These are phyloP conservation scores for Ceramica pisi DNA, from an alignment of 2,888 invertebrate species.

Conservation along the genomic window DNA sequence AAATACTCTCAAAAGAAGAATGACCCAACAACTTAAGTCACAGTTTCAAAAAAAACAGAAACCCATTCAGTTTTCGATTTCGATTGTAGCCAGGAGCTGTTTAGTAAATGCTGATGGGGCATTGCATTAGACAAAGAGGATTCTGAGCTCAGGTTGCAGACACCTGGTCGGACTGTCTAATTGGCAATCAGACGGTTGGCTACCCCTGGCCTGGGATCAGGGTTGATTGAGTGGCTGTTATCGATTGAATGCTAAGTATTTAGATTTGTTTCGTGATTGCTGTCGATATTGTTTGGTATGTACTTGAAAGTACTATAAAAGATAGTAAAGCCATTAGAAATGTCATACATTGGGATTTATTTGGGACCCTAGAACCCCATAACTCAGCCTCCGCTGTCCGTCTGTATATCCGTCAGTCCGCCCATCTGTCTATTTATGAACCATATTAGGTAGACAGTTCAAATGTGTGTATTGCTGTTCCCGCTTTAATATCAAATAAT, in stretches of 20 bases:
- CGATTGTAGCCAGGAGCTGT: slow-evolving; percentile 65
- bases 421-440: no score
- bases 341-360: background rate
- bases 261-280: slow-evolving; percentile 27
- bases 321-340: background rate
- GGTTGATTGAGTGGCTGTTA: slow-evolving; percentile 51
- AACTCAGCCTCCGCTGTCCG: no score
- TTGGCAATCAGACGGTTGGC: slow-evolving; percentile 80
- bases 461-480: no score
- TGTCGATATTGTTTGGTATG: slow-evolving; percentile 9
- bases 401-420: no score
- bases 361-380: no score
- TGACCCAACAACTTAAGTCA: background rate
- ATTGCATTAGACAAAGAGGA: slow-evolving; percentile 70
- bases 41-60: slow-evolving; percentile 41
- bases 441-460: no score
- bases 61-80: slow-evolving; percentile 64
- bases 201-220: slow-evolving; percentile 63
- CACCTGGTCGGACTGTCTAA: slow-evolving; percentile 76
- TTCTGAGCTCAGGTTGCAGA: slow-evolving; percentile 63
- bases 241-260: slow-evolving; percentile 40
- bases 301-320: background rate
- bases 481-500: no score
- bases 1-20: background rate
- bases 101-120: slow-evolving; percentile 74